Evolutionary conservation across 2,888 invertebrate species (phyloP), one percentile per base, ranked within the genome.

Genomic region (Drosophila mulleri): DNA sequence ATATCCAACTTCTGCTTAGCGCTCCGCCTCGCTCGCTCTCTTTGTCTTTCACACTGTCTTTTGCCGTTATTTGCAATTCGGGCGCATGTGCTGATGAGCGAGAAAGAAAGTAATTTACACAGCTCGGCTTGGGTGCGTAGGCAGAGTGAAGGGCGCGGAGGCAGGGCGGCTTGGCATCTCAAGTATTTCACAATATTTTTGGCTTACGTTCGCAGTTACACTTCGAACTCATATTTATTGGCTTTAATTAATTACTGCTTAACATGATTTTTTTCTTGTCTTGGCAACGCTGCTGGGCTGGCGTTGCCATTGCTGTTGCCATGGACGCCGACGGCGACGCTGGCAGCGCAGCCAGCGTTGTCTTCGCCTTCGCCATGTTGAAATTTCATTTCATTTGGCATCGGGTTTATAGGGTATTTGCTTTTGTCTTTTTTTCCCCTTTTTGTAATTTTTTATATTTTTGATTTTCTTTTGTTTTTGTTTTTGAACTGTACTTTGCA

Each of bases 41-140:
- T 16, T 23, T 44, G 23, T 58, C 56, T 57, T 32, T 58, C 26
- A 18, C 59, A 4, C 29, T 29, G 47, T 12, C 59, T 39, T 68
- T 39, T 60, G 44, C 62, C 63, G 82, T 84, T 83, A 87, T 84
- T 80, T 75, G 80, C 84, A 86, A 87, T 83, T 83, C 75, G 79
- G 54, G 58, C 54, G 44, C 54, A 47, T 73, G 68, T 65, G 35
- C 32, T 48, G 47, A 37, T 59, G 61, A 66, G 62, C 56, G 58
- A 59, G 59, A 47, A 47, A 57, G 67, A 75, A 67, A 58, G 69
- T 62, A 60, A 73, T 75, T 78, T 67, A 62, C 58, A 12, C 26
- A 41, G 39, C 23, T 8, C 0, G 8, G 35, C 8, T 23, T 4
- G 6, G 2, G 16, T 16, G 39, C 0, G 39, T 41, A 8, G 41